Conservation (phyloP, 2,888 invertebrate species). For the Gibbula magus region DNA sequence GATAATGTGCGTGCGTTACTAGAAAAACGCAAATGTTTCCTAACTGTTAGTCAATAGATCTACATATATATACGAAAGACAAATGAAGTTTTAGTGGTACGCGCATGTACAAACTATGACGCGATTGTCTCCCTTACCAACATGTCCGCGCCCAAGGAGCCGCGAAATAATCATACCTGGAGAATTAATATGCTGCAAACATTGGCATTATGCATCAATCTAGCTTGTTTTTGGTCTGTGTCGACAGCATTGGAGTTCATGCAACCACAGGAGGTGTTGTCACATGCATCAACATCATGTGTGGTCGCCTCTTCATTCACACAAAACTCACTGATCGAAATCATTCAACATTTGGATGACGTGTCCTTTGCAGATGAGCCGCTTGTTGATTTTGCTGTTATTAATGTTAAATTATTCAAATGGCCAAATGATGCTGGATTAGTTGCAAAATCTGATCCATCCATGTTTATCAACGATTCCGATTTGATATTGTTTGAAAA, state of each 20-base stretch:
- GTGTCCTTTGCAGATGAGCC: slow-evolving; percentile 46
- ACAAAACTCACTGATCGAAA: neutral
- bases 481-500: slow-evolving; percentile 45
- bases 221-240: no score
- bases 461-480: neutral
- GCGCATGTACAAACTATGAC: neutral
- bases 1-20: no score
- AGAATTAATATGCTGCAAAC: no score
- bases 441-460: slow-evolving; percentile 1
- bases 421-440: slow-evolving; percentile 44
- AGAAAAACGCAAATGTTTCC: no score
- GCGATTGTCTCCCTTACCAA: neutral
- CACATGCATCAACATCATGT: no score
- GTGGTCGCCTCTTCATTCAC: neutral
- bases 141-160: neutral
- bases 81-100: no score
- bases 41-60: no score
- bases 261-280: no score
- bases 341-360: slow-evolving; percentile 30
- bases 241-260: no score
- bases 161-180: no score
- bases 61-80: no score
- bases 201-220: no score
- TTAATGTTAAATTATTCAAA: slow-evolving; percentile 36
- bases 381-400: slow-evolving; percentile 41